Evolutionary conservation across 2,113 vertebrate species (phyloP).

Genomic region (Melanocharis versteri): DNA sequence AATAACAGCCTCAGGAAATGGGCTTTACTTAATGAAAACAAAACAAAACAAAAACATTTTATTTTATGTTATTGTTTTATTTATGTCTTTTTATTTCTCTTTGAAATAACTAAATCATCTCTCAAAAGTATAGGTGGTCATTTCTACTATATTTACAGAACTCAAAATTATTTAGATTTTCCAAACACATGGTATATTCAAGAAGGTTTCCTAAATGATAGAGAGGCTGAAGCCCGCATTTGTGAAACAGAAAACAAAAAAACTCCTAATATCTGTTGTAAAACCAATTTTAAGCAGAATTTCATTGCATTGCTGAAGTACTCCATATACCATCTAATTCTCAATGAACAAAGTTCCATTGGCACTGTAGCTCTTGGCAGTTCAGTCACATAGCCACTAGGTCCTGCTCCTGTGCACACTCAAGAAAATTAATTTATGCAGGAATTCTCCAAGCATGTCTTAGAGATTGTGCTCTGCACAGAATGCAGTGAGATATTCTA

Average conservation of each 20-base stretch:
- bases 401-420: neutral
- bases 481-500: neutral
- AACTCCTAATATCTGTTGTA: neutral
- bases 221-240: neutral
- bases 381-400: neutral
- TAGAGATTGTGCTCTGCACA: neutral
- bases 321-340: neutral
- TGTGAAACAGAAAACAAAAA: neutral
- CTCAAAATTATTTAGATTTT: neutral
- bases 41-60: too few relatives aligned
- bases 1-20: neutral
- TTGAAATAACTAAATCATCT: neutral
- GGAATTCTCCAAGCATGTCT: neutral
- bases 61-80: neutral
- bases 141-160: neutral
- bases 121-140: neutral
- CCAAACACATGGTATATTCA: neutral
- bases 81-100: neutral
- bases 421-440: neutral
- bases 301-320: neutral
- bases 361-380: neutral
- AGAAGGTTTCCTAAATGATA: neutral
- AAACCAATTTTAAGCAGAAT: neutral
- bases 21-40: neutral
- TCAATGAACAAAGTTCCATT: neutral